Conservation (phyloP, 2,888 invertebrate genomes). For the Pinctada fucata region DNA sequence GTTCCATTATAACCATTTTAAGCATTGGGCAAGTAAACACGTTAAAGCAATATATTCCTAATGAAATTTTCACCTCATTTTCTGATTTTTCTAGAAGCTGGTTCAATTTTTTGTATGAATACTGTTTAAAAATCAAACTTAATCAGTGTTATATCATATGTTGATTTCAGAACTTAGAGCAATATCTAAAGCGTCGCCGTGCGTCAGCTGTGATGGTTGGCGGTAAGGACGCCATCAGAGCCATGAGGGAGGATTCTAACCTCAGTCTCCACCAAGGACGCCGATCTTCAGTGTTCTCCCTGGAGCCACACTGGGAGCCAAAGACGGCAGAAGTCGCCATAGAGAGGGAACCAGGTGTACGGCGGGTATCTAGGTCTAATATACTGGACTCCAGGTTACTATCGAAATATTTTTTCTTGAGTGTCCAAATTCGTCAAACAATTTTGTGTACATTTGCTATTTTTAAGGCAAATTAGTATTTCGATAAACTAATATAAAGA, state of each 20-base stretch:
- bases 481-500: no score
- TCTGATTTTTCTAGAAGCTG: no score
- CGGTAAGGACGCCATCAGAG: slow-evolving; percentile 3
- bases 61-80: no score
- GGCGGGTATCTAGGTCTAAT: slow-evolving; percentile 18
- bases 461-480: not conserved
- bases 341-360: not conserved
- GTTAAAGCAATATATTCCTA: no score
- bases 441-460: not conserved
- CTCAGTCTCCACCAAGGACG: slow-evolving; percentile 19
- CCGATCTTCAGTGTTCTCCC: slow-evolving; percentile 21
- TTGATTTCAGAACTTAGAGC: slow-evolving; percentile 20
- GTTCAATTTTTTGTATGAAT: no score
- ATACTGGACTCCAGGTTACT: slow-evolving; percentile 34
- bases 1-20: no score
- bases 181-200: slow-evolving; percentile 18
- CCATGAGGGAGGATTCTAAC: slow-evolving; percentile 22
- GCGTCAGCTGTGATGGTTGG: slow-evolving; percentile 5
- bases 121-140: no score
- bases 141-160: not conserved
- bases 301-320: slow-evolving; percentile 39
- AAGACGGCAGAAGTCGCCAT: not conserved
- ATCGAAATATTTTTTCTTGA: not conserved
- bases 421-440: no score
- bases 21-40: no score